Evolutionary conservation across 2,797 vertebrate genomes (phyloP), one percentile per base, ranked within the genome.

Genomic region (Pseudomugil tenellus): DNA sequence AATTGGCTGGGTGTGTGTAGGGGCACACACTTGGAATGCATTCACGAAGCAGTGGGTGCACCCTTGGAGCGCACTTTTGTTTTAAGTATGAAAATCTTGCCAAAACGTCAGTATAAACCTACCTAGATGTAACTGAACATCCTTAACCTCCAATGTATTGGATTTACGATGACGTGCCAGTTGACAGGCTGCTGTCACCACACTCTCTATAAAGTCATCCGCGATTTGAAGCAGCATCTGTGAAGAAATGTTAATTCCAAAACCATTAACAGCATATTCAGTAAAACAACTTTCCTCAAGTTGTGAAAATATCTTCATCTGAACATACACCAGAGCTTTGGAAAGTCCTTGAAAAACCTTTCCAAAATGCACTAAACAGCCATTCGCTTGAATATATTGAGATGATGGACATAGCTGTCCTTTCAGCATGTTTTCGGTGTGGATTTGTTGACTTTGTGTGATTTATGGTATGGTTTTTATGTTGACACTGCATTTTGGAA

Each of bases 201-300:
- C 98, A 0, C 97, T 99, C 91, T 99, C 98, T 1, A 99, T 99
- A 86, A 99, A 99, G 80, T 99, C 98, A 63, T 99, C 97, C 0
- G 98, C 97, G 0, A 99, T 99, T 86, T 99, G 98, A 74, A 99
- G 87, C 85, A 99, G 93, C 97, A 99, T 98, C 98, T 99, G 91
- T 58, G 28, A 72, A 70, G 68, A 86, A 17, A 73, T 0, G 7
- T 19, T 23, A 70, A 52, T 64, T 63, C 3, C 2, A 77, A 16
- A 60, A 41, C 12, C 31, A 74, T 66, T 48, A 53, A 57, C 58
- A 5, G 0, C 17, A 32, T n/a, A n/a, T 53, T 58, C 52, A 49
- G 23, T 2, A 3, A 55, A 65, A 31, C 37, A 41, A 65, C 10
- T 21, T 31, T n/a, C n/a, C n/a, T n/a, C n/a, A n/a, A n/a, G n/a